phyloP scores from a whole-genome alignment of 2,113 vertebrate genomes.

The Pollachius pollachius region DNA sequence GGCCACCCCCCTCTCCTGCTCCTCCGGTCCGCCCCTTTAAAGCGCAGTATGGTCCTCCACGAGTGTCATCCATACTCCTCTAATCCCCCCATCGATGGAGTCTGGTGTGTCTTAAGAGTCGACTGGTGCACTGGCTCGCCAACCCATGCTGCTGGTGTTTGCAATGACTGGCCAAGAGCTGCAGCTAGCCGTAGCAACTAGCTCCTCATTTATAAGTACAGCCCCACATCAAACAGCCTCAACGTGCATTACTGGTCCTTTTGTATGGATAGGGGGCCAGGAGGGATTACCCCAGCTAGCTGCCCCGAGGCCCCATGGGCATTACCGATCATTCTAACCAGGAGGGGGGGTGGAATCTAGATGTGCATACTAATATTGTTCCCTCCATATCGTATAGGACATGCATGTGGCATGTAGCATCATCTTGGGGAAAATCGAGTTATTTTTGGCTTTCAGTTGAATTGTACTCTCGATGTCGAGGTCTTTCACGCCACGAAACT shows the following conservation, averaged over 20 bases:
- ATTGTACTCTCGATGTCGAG: background rate
- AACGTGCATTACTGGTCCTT: constrained; percentile 66
- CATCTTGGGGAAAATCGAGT: constrained; percentile 23
- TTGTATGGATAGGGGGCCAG: constrained; percentile 65
- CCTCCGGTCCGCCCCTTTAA: no score
- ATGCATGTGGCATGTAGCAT: constrained; percentile 14
- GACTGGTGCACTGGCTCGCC: no score
- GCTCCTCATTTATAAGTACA: constrained; percentile 72
- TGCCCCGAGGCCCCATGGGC: constrained; percentile 33
- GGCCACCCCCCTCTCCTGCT: no score
- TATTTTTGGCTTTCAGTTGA: background rate
- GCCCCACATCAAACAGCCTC: constrained; percentile 70
- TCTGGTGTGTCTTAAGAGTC: no score
- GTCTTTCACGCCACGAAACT: constrained; percentile 22
- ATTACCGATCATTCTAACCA: constrained; percentile 41
- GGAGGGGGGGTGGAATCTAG: constrained; percentile 30
- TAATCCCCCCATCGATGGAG: no score
- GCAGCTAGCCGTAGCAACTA: constrained; percentile 37
- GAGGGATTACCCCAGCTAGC: constrained; percentile 63
- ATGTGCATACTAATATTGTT: constrained; percentile 49
- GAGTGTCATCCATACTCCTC: no score
- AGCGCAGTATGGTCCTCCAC: no score
- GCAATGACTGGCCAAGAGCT: no score
- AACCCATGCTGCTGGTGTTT: no score
- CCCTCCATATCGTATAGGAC: background rate